These are phyloP conservation scores for Eurytoma californica DNA, from an alignment of 2,888 invertebrate genomes.

Conservation along the genomic window DNA sequence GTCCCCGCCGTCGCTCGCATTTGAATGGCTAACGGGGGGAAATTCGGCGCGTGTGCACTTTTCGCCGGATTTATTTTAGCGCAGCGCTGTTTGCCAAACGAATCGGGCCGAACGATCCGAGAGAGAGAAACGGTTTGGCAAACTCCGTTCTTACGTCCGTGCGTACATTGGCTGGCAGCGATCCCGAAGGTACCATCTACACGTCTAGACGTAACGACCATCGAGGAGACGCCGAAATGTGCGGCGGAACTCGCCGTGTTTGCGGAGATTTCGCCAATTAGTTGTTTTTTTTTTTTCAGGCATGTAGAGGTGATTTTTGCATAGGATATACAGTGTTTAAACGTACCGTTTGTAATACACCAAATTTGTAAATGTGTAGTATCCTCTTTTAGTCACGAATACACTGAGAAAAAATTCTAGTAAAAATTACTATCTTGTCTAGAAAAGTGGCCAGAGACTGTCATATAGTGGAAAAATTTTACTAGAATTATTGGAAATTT, in stretches of 20 bases:
- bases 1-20: neutral
- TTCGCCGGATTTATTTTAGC: conserved; percentile 28
- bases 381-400: no score
- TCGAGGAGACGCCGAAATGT: conserved; percentile 1
- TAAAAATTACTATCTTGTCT: no score
- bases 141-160: neutral
- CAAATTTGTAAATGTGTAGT: no score
- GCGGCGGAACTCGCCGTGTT: neutral
- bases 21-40: conserved; percentile 31
- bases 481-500: no score
- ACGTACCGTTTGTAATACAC: no score
- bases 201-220: conserved; percentile 34
- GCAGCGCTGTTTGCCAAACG: conserved; percentile 57
- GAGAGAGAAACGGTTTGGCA: conserved; percentile 42
- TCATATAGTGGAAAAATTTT: no score
- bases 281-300: no score
- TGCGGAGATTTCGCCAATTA: neutral
- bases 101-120: conserved; percentile 57
- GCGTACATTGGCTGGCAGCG: conserved; percentile 7
- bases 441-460: no score
- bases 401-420: no score
- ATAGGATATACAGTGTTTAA: no score
- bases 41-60: neutral
- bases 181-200: conserved; percentile 13
- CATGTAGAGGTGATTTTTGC: no score